Conservation (phyloP, 1,140 invertebrate genomes). For the Helicorthomorpha holstii region DNA sequence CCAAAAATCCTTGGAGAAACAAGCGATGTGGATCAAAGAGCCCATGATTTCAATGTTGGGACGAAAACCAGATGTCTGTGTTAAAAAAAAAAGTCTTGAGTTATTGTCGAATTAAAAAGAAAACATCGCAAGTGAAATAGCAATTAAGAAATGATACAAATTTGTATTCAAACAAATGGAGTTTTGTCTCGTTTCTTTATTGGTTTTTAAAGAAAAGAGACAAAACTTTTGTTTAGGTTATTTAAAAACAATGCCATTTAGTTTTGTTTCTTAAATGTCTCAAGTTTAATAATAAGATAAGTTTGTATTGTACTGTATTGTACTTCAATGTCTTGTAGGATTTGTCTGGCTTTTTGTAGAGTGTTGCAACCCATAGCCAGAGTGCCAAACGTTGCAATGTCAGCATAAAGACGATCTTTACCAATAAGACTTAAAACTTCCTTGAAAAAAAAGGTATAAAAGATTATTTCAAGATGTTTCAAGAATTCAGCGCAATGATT, state of each 20-base stretch:
- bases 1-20: slow-evolving; percentile 33
- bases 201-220: neutral
- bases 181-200: too few species aligned
- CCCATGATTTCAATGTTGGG: slow-evolving; percentile 53
- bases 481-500: too few species aligned
- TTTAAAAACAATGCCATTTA: too few species aligned
- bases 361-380: slow-evolving; percentile 56
- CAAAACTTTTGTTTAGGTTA: too few species aligned
- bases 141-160: too few species aligned
- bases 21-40: slow-evolving; percentile 43
- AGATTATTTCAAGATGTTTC: slow-evolving; percentile 4
- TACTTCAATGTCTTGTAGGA: slow-evolving; percentile 49
- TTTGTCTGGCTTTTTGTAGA: slow-evolving; percentile 34
- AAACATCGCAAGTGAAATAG: neutral
- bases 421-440: slow-evolving; percentile 43
- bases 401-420: slow-evolving; percentile 36
- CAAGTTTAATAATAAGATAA: neutral
- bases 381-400: slow-evolving; percentile 69
- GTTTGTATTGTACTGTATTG: slow-evolving; percentile 36
- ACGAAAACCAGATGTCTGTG: slow-evolving; percentile 17
- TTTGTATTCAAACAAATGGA: slow-evolving; percentile 3
- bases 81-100: slow-evolving; percentile 5
- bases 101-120: too few species aligned
- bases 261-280: slow-evolving; percentile 8
- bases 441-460: slow-evolving; percentile 21